phyloP scores from a whole-genome alignment of 2,888 invertebrate genomes.

The Andrena marginata region DNA sequence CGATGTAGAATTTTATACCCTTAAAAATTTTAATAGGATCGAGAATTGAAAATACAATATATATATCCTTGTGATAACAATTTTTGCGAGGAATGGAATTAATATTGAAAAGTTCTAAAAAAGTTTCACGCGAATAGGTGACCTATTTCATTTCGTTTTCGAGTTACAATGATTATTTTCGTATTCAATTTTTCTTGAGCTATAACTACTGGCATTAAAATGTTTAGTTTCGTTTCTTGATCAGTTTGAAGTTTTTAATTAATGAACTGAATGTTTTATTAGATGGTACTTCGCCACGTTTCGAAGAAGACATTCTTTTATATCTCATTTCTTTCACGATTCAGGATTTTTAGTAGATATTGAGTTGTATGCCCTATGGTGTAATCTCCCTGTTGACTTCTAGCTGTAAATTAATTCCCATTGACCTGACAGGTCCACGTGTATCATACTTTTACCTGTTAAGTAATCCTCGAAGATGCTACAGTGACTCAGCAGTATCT shows the following conservation, averaged over 20 bases:
- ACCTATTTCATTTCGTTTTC: not conserved
- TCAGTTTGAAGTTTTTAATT: too few relatives aligned
- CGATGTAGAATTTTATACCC: not conserved
- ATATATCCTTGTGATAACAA: not conserved
- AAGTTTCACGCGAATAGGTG: too few relatives aligned
- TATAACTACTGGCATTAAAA: too few relatives aligned
- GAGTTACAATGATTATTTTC: not conserved
- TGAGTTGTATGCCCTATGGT: not conserved
- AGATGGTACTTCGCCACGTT: too few relatives aligned
- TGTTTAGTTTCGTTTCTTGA: too few relatives aligned
- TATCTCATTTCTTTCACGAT: not conserved
- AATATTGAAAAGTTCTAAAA: not conserved
- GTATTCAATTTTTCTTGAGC: too few relatives aligned
- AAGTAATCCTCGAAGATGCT: not conserved
- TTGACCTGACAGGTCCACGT: too few relatives aligned
- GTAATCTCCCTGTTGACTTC: not conserved
- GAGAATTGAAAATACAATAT: too few relatives aligned
- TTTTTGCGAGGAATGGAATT: not conserved
- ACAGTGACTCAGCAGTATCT: not conserved
- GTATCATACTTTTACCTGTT: conserved; percentile 8
- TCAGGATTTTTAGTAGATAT: not conserved
- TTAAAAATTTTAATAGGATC: too few relatives aligned
- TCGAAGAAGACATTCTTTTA: too few relatives aligned
- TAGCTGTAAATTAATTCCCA: not conserved
- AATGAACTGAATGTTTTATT: too few relatives aligned